These are phyloP conservation scores for Silvanus unidentatus DNA, from an alignment of 2,888 invertebrate genomes.

Conservation along the genomic window DNA sequence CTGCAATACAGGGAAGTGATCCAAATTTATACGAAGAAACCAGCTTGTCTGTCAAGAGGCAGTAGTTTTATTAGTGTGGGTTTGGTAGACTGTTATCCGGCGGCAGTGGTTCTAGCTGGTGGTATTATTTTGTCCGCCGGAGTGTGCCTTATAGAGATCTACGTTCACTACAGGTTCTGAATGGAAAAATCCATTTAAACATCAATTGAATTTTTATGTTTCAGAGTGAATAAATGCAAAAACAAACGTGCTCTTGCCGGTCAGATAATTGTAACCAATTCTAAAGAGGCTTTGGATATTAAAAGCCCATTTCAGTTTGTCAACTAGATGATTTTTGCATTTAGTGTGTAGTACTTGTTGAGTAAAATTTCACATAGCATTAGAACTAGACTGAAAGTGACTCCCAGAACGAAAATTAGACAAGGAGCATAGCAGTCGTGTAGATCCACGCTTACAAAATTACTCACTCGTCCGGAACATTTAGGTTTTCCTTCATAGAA, in stretches of 20 bases:
- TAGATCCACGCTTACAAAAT: conserved; percentile 57
- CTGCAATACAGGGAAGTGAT: conserved; percentile 52
- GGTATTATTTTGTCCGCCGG: conserved; percentile 31
- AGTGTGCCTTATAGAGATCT: conserved; percentile 33
- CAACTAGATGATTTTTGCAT: too few relatives aligned
- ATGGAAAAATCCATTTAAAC: background rate
- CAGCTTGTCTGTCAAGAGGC: conserved; percentile 52
- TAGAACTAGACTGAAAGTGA: conserved; percentile 13
- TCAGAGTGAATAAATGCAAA: too few relatives aligned
- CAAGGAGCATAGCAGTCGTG: conserved; percentile 53
- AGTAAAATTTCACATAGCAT: conserved; percentile 13
- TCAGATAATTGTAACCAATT: too few relatives aligned
- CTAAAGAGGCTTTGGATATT: too few relatives aligned
- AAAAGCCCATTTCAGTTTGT: too few relatives aligned
- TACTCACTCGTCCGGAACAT: conserved; percentile 52
- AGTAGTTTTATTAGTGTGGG: conserved; percentile 57
- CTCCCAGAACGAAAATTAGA: conserved; percentile 28
- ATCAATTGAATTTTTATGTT: too few relatives aligned
- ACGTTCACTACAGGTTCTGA: conserved; percentile 18
- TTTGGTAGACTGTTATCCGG: conserved; percentile 54
- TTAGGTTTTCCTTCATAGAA: conserved; percentile 56
- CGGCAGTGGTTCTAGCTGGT: conserved; percentile 35
- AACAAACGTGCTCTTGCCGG: too few relatives aligned
- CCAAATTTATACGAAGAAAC: conserved; percentile 55
- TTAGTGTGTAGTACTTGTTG: background rate